Conservation (phyloP, 2,113 vertebrate species). For the Spea multiplicata region DNA sequence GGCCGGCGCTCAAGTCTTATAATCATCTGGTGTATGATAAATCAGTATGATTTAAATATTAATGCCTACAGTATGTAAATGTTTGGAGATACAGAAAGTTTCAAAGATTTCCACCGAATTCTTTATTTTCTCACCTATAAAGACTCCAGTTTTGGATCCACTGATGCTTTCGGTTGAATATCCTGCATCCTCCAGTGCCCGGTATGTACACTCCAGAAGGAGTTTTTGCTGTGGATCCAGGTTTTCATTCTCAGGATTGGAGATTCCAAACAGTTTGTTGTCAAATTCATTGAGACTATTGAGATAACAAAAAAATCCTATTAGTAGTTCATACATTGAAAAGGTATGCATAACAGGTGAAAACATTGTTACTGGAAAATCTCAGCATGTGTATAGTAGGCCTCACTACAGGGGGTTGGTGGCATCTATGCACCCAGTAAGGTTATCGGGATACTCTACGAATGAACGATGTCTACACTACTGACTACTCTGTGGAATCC, state of each 20-base stretch:
- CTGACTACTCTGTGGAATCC: too few species aligned
- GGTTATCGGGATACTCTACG: too few species aligned
- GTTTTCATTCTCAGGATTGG: constrained; percentile 65
- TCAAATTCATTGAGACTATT: constrained; percentile 77
- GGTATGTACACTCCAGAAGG: constrained; percentile 73
- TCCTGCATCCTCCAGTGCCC: constrained; percentile 73
- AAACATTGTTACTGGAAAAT: too few species aligned
- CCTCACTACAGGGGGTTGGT: too few species aligned
- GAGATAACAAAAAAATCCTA: background rate
- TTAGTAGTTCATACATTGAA: background rate
- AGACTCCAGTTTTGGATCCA: constrained; percentile 74
- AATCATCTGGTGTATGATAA: too few species aligned
- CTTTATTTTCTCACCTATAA: constrained; percentile 63
- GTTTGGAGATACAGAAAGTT: background rate
- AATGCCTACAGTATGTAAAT: too few species aligned
- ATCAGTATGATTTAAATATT: too few species aligned
- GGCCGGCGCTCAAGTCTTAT: too few species aligned
- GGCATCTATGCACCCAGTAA: too few species aligned
- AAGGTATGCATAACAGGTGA: too few species aligned
- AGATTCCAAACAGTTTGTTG: constrained; percentile 75
- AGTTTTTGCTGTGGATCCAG: constrained; percentile 83
- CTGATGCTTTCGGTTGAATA: constrained; percentile 67
- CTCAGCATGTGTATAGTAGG: too few species aligned
- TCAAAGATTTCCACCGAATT: background rate
- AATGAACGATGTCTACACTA: too few species aligned